Percentiles rank a stretch among this genome's conserved stretches.
Evolutionary conservation across 53 echinoderm and acorn worm species (phyloP).

Genomic region (Pentamera pediparva): DNA sequence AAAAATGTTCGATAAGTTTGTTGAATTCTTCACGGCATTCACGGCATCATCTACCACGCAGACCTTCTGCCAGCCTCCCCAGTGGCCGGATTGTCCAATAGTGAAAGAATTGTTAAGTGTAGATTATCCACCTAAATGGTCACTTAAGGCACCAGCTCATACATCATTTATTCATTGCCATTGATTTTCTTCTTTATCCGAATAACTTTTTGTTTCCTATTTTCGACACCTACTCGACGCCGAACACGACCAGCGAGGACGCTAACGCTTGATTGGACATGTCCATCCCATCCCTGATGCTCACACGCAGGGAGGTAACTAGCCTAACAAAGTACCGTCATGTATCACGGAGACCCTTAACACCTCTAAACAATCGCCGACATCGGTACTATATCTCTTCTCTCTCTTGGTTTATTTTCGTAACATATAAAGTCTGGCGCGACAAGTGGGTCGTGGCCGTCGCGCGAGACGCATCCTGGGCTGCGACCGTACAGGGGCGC

Average conservation of each 20-base stretch:
- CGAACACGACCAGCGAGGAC: background rate
- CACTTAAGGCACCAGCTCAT: too few species aligned
- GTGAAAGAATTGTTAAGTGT: too few species aligned
- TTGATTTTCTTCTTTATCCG: too few species aligned
- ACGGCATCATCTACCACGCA: too few species aligned
- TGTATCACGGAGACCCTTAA: slow-evolving; percentile 21
- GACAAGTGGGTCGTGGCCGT: background rate
- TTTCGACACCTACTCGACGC: too few species aligned
- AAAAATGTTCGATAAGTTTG: too few species aligned
- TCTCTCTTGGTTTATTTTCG: background rate
- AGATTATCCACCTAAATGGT: too few species aligned
- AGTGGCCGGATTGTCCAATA: too few species aligned
- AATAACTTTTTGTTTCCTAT: background rate
- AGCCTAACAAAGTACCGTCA: background rate
- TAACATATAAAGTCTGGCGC: background rate
- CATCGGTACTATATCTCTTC: too few species aligned
- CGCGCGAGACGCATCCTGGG: slow-evolving; percentile 6
- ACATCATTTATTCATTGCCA: slow-evolving; percentile 16
- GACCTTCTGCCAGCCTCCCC: too few species aligned
- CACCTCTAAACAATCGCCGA: slow-evolving; percentile 14
- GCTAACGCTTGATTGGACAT: background rate
- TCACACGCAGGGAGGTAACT: background rate
- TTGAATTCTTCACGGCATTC: too few species aligned
- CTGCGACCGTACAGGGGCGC: slow-evolving; percentile 17
- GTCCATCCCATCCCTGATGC: background rate